Percentiles rank a stretch among this genome's conserved stretches.
Evolutionary conservation across 2,888 invertebrate species (phyloP).

Genomic region (Dolichopus griseipennis): DNA sequence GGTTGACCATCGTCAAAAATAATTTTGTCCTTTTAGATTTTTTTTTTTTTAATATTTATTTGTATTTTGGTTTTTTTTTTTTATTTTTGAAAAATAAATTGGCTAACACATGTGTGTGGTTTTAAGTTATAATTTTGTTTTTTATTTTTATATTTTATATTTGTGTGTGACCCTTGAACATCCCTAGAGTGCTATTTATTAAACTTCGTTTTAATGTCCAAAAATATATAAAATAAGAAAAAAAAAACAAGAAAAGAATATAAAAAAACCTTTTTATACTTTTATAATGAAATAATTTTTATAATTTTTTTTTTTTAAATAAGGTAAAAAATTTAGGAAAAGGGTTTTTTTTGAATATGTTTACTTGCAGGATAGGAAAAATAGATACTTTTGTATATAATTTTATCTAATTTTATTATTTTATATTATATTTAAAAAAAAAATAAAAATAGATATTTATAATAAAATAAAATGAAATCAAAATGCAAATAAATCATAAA

Average conservation of each 20-base stretch:
- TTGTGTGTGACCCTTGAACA: slow-evolving; percentile 1
- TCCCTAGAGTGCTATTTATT: slow-evolving; percentile 4
- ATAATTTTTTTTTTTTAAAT: neutral
- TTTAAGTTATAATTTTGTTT: neutral
- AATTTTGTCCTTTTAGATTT: no score
- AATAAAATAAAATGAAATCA: neutral
- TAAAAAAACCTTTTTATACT: neutral
- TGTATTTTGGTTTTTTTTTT: neutral
- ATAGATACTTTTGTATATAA: neutral
- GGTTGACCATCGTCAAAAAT: neutral
- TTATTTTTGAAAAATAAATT: neutral
- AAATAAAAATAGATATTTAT: no score
- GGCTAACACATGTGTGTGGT: slow-evolving; percentile 4
- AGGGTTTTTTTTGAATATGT: neutral
- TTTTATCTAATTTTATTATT: slow-evolving; percentile 2
- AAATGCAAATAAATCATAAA: neutral
- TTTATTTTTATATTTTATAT: neutral
- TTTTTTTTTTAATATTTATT: neutral
- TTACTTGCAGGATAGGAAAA: neutral
- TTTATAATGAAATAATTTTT: slow-evolving; percentile 6
- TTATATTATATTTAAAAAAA: no score
- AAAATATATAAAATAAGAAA: neutral
- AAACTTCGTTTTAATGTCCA: slow-evolving; percentile 1
- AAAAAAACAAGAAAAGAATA: neutral
- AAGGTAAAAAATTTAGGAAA: neutral